These are phyloP conservation scores for Antennarius striatus DNA, from an alignment of 2,113 vertebrate genomes.

Conservation along the genomic window DNA sequence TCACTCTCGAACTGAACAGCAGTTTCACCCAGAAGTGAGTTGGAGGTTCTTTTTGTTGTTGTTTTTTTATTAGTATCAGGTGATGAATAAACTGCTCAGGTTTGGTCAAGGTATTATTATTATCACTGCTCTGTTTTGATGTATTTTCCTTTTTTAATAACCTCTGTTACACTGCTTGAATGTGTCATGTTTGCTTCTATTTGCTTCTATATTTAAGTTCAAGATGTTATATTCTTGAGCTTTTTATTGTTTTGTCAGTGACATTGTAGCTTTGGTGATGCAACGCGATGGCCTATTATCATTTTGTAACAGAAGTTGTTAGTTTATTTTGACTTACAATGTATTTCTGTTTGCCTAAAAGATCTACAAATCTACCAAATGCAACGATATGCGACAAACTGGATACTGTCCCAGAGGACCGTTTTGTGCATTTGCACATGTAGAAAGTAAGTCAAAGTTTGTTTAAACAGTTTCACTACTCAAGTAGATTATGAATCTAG, in stretches of 20 bases:
- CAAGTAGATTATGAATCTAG: background rate
- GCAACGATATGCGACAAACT: slow-evolving; percentile 92
- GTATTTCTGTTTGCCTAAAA: slow-evolving; percentile 51
- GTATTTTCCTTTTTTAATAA: too few species aligned
- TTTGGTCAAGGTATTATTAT: too few species aligned
- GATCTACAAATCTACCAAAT: slow-evolving; percentile 96
- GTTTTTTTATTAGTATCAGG: background rate
- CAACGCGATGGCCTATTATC: too few species aligned
- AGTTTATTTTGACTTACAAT: background rate
- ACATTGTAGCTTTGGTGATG: background rate
- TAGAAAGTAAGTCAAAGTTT: slow-evolving; percentile 84
- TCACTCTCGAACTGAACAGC: slow-evolving; percentile 93
- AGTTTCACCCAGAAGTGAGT: slow-evolving; percentile 92
- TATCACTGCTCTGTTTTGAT: too few species aligned
- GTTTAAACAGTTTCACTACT: background rate
- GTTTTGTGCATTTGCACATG: slow-evolving; percentile 92
- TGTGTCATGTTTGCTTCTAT: too few species aligned
- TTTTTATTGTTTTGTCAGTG: background rate
- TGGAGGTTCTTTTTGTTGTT: background rate
- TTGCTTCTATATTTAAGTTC: background rate
- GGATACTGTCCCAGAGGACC: slow-evolving; percentile 91
- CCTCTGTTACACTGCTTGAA: too few species aligned
- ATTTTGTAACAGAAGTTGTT: background rate
- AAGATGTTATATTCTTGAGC: background rate
- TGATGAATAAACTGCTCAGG: too few species aligned